Evolutionary conservation across 30 jellyfish, hydroid and myxozoan species (phyloP).

Genomic region (Sanderia malayensis): DNA sequence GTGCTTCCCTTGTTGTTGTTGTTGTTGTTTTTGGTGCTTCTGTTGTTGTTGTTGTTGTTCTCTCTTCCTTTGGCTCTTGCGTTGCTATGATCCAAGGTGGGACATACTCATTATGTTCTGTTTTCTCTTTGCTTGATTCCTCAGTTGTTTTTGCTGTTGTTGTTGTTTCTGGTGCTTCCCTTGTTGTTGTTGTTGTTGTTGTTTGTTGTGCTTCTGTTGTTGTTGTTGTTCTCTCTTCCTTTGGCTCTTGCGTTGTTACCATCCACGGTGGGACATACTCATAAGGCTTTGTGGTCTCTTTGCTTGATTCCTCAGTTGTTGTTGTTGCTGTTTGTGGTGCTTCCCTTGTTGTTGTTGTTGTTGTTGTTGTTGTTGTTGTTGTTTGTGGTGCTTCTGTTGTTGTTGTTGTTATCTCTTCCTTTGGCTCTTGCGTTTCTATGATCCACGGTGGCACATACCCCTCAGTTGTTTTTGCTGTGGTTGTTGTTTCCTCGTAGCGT

Average conservation of each 20-base stretch:
- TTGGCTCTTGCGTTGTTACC: not conserved
- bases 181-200: not conserved
- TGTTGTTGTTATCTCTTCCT: conserved; percentile 9
- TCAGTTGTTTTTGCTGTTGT: not conserved
- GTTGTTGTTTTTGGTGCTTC: not conserved
- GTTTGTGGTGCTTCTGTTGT: not conserved
- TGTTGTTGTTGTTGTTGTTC: not conserved
- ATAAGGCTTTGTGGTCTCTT: not conserved
- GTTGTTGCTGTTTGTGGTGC: not conserved
- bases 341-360: not conserved
- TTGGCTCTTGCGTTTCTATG: not conserved
- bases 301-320: not conserved
- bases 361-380: conserved; percentile 30
- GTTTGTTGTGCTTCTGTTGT: not conserved
- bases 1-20: not conserved
- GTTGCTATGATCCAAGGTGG: not conserved
- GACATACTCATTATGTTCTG: not conserved
- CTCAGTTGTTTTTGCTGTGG: too few species aligned
- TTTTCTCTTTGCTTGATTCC: not conserved
- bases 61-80: not conserved
- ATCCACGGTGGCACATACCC: too few species aligned
- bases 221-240: conserved; percentile 7
- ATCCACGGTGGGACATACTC: not conserved
- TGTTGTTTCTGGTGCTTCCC: not conserved
- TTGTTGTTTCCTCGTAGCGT: not conserved